Percentiles rank a stretch among this genome's conserved stretches.
phyloP scores from a whole-genome alignment of 2,888 invertebrate species.

The Ypsolopha sequella region DNA sequence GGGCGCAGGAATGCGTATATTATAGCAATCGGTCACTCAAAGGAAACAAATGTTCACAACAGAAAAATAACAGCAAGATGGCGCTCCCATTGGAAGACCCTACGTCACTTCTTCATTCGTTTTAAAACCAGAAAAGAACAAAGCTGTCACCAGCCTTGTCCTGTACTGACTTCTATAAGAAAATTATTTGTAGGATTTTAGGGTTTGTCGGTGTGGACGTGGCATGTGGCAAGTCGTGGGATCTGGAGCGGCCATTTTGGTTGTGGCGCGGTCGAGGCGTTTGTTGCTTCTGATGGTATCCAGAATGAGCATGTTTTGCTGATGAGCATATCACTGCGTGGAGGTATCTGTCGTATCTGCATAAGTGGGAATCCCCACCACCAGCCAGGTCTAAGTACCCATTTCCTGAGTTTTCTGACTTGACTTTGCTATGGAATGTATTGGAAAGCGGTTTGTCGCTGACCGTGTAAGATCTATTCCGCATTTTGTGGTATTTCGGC shows the following conservation, averaged over 20 bases:
- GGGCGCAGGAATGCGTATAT: too few relatives aligned
- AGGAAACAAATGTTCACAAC: too few relatives aligned
- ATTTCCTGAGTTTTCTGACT: slow-evolving; percentile 49
- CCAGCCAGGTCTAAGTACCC: slow-evolving; percentile 73
- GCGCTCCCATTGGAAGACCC: too few relatives aligned
- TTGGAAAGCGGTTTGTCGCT: slow-evolving; percentile 48
- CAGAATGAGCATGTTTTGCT: slow-evolving; percentile 56
- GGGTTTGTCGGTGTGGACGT: slow-evolving; percentile 31
- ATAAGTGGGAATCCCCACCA: slow-evolving; percentile 69
- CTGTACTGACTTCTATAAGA: slow-evolving; percentile 53
- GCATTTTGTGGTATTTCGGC: slow-evolving; percentile 51
- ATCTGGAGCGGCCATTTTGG: slow-evolving; percentile 34
- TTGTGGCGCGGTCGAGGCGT: slow-evolving; percentile 21
- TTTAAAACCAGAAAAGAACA: slow-evolving; percentile 28
- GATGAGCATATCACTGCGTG: slow-evolving; percentile 74
- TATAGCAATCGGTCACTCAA: too few relatives aligned
- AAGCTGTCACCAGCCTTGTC: slow-evolving; percentile 27
- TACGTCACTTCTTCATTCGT: not conserved
- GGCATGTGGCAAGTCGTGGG: slow-evolving; percentile 36
- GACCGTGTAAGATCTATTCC: slow-evolving; percentile 65
- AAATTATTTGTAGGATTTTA: slow-evolving; percentile 60
- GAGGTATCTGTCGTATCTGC: slow-evolving; percentile 72
- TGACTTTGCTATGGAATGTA: slow-evolving; percentile 43
- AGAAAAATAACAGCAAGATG: too few relatives aligned
- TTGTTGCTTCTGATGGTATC: slow-evolving; percentile 55